Evolutionary conservation across 2,797 vertebrate genomes (phyloP).

Genomic region (Dipus sagitta): DNA sequence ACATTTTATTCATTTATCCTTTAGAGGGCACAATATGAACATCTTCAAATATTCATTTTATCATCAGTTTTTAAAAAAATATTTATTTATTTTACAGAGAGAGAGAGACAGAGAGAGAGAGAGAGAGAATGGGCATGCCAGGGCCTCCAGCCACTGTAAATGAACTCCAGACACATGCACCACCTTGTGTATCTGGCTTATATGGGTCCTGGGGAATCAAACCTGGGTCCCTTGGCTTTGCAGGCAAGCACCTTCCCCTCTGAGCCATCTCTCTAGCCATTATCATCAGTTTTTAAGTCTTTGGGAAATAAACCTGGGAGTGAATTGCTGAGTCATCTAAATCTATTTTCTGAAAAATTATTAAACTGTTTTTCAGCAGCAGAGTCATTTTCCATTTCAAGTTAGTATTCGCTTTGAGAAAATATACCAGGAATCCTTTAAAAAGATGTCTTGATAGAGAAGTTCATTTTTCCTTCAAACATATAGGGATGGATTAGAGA

Average conservation of each 20-base stretch:
- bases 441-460: not conserved
- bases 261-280: not conserved
- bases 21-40: not conserved
- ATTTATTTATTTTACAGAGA: too few relatives aligned
- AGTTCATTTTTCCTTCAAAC: not conserved
- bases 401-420: not conserved
- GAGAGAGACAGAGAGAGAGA: too few relatives aligned
- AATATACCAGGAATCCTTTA: not conserved
- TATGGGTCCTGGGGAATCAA: too few relatives aligned
- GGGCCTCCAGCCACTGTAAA: too few relatives aligned
- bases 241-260: too few relatives aligned
- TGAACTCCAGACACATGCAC: too few relatives aligned
- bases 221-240: too few relatives aligned
- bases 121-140: too few relatives aligned
- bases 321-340: not conserved
- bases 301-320: not conserved
- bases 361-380: not conserved
- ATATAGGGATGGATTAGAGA: not conserved
- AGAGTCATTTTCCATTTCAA: not conserved
- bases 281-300: not conserved
- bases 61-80: not conserved
- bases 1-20: not conserved
- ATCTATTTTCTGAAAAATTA: not conserved
- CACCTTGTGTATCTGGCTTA: too few relatives aligned
- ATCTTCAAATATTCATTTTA: not conserved